These are phyloP conservation scores for Hemicordylus capensis DNA, from an alignment of 2,113 vertebrate species.

Conservation along the genomic window DNA sequence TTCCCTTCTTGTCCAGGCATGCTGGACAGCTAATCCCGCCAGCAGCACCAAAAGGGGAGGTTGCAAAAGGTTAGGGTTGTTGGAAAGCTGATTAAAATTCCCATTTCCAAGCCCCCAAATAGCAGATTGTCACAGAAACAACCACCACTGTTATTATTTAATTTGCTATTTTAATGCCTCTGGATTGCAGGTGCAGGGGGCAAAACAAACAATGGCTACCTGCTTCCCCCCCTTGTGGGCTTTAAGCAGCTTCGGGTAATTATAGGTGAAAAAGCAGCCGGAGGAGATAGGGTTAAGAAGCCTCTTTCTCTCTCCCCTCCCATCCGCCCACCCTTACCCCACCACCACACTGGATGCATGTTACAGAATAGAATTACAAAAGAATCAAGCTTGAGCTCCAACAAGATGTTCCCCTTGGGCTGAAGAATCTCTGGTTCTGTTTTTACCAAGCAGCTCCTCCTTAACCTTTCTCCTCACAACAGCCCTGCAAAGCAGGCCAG, in stretches of 20 bases:
- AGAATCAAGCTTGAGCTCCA: too few relatives aligned
- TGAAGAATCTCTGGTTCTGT: too few relatives aligned
- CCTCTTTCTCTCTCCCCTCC: too few relatives aligned
- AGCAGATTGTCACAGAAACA: background rate
- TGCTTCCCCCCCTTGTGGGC: background rate
- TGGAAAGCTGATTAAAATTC: background rate
- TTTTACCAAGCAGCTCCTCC: too few relatives aligned
- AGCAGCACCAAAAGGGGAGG: background rate
- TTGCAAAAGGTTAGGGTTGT: background rate
- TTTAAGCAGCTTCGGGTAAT: too few relatives aligned
- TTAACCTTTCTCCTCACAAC: background rate
- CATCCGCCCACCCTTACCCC: too few relatives aligned
- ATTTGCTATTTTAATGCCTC: background rate
- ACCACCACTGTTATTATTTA: background rate
- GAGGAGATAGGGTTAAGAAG: background rate
- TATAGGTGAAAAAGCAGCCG: too few relatives aligned
- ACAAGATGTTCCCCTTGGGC: too few relatives aligned
- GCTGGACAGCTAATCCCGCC: background rate
- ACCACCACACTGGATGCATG: too few relatives aligned
- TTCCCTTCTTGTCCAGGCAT: background rate
- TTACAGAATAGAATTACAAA: too few relatives aligned
- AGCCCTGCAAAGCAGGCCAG: background rate
- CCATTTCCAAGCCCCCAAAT: background rate
- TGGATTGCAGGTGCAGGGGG: background rate
- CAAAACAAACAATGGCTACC: background rate